A percentile compares a stretch with the other conserved stretches of the same genome.
Evolutionary conservation across 1,140 invertebrate species (phyloP).

Genomic region (Elymnias hypermnestra): DNA sequence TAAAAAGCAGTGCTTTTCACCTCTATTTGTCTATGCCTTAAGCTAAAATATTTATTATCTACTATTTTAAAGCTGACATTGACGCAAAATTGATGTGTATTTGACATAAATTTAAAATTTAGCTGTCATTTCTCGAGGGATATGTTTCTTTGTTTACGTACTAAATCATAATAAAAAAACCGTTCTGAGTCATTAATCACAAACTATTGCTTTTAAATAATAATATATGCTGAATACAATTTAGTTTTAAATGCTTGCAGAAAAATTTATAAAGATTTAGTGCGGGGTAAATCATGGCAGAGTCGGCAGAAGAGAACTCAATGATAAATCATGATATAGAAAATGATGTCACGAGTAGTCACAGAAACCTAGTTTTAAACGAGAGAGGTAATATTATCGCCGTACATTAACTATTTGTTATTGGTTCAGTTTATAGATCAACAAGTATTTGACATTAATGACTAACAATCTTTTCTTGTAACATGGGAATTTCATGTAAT

Average conservation of each 20-base stretch:
- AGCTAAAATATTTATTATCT: too few relatives aligned
- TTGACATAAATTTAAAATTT: neutral
- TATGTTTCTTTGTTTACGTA: constrained; percentile 20
- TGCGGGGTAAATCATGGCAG: constrained; percentile 46
- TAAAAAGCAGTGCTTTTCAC: too few relatives aligned
- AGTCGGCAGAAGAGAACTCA: constrained; percentile 54
- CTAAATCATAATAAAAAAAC: constrained; percentile 11
- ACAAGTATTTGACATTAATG: too few relatives aligned
- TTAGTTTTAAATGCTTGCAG: too few relatives aligned
- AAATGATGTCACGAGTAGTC: constrained; percentile 57
- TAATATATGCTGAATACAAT: too few relatives aligned
- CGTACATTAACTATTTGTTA: neutral
- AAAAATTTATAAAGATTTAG: too few relatives aligned
- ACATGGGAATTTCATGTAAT: too few relatives aligned
- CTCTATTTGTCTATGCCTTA: too few relatives aligned
- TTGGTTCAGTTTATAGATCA: neutral
- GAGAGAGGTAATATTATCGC: constrained; percentile 38
- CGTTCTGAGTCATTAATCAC: constrained; percentile 19
- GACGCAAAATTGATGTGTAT: too few relatives aligned
- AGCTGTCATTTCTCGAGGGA: neutral
- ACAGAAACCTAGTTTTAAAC: constrained; percentile 45
- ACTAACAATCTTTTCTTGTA: too few relatives aligned
- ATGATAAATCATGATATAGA: constrained; percentile 66
- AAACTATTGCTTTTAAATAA: too few relatives aligned
- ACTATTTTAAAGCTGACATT: too few relatives aligned